Percentiles rank a stretch among this genome's conserved stretches.
Evolutionary conservation across 2,888 invertebrate genomes (phyloP).

Genomic region (Epiblema foenella): DNA sequence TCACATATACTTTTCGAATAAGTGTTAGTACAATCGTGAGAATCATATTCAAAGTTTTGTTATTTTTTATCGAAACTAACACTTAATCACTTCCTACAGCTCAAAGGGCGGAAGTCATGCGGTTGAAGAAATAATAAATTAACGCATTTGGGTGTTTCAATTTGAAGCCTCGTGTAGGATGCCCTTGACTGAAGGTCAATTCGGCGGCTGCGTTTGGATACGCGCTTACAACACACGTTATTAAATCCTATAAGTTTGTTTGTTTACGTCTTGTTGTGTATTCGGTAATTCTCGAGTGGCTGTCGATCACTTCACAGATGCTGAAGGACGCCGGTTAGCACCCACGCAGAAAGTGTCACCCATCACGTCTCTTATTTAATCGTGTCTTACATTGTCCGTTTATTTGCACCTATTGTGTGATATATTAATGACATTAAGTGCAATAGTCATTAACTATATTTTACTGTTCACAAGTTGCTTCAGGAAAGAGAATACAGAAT

Average conservation of each 20-base stretch:
- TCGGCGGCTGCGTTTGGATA: slow-evolving; percentile 64
- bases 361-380: slow-evolving; percentile 48
- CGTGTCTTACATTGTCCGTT: slow-evolving; percentile 19
- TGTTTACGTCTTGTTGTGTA: slow-evolving; percentile 65
- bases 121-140: slow-evolving; percentile 79
- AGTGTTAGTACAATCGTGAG: slow-evolving; percentile 70
- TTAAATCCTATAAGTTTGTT: slow-evolving; percentile 68
- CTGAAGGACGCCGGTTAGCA: slow-evolving; percentile 61
- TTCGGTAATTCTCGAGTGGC: slow-evolving; percentile 76
- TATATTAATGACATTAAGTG: slow-evolving; percentile 20
- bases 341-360: slow-evolving; percentile 45
- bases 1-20: slow-evolving; percentile 64
- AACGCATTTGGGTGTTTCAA: slow-evolving; percentile 72
- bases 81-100: slow-evolving; percentile 82
- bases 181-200: slow-evolving; percentile 79
- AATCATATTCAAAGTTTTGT: slow-evolving; percentile 73
- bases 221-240: slow-evolving; percentile 69
- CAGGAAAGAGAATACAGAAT: slow-evolving; percentile 44
- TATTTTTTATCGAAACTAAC: slow-evolving; percentile 72
- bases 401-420: slow-evolving; percentile 10
- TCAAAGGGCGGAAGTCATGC: slow-evolving; percentile 81
- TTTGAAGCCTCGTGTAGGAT: slow-evolving; percentile 61
- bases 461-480: slow-evolving; percentile 4
- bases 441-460: background rate
- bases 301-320: slow-evolving; percentile 68